Evolutionary conservation across 2,113 vertebrate genomes (phyloP).

Genomic region (Furnarius figulus): DNA sequence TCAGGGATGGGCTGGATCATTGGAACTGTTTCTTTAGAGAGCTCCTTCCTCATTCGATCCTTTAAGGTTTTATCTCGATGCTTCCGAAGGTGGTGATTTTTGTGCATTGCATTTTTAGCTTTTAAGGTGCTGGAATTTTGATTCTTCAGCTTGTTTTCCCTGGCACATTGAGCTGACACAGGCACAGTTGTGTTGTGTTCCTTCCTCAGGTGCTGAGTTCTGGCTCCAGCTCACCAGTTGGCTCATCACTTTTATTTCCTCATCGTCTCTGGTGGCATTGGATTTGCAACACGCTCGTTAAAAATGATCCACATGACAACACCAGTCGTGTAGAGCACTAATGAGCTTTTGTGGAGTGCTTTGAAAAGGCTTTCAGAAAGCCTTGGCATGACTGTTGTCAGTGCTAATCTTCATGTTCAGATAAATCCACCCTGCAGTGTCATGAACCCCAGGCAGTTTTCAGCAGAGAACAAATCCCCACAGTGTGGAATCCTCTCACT

Average conservation of each 20-base stretch:
- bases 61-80: not conserved
- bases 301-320: not conserved
- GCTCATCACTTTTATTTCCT: not conserved
- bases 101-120: not conserved
- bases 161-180: accelerated
- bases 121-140: not conserved
- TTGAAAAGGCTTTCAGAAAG: not conserved
- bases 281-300: not conserved
- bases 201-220: not conserved
- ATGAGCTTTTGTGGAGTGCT: not conserved
- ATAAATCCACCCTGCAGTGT: not conserved
- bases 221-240: not conserved
- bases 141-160: not conserved
- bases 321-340: not conserved
- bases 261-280: not conserved
- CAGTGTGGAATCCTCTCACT: accelerated
- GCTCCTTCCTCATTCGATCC: not conserved
- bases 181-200: not conserved
- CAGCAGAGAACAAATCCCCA: not conserved
- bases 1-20: not conserved
- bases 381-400: not conserved
- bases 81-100: not conserved
- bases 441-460: not conserved
- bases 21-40: not conserved
- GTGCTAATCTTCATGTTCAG: not conserved